These are phyloP conservation scores for Geococcyx californianus DNA, from an alignment of 2,113 vertebrate genomes.

Conservation along the genomic window DNA sequence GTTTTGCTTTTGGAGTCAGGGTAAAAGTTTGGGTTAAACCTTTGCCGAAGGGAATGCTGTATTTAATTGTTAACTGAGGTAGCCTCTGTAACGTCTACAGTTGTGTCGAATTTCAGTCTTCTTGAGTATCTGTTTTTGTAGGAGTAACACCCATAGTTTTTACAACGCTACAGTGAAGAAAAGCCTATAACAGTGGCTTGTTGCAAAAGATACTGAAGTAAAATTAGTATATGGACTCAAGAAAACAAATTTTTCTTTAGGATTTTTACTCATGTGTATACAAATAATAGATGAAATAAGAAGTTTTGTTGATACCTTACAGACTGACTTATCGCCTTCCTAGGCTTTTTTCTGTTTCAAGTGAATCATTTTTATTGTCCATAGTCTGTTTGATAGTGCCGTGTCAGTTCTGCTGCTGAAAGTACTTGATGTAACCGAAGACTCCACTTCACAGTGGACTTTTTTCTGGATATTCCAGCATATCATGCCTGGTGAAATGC, in stretches of 20 bases:
- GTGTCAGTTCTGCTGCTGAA: background rate
- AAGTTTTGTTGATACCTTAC: background rate
- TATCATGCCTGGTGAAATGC: background rate
- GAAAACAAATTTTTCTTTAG: background rate
- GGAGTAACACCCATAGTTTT: background rate
- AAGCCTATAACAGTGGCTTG: background rate
- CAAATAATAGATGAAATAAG: background rate
- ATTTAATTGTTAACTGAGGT: background rate
- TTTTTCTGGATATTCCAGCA: background rate
- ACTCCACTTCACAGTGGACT: background rate
- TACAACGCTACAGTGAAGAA: background rate
- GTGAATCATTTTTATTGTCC: background rate
- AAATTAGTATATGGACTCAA: background rate
- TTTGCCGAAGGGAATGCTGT: background rate
- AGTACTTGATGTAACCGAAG: accelerated
- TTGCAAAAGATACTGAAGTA: background rate
- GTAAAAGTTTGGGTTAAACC: background rate
- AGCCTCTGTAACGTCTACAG: background rate
- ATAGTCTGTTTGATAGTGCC: background rate
- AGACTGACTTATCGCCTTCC: background rate
- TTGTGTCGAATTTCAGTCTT: background rate
- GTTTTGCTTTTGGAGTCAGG: background rate
- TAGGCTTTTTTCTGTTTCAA: background rate
- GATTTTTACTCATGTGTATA: background rate
- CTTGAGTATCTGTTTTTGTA: background rate